These are phyloP conservation scores for Sander vitreus DNA, from an alignment of 2,113 vertebrate genomes.

Conservation along the genomic window DNA sequence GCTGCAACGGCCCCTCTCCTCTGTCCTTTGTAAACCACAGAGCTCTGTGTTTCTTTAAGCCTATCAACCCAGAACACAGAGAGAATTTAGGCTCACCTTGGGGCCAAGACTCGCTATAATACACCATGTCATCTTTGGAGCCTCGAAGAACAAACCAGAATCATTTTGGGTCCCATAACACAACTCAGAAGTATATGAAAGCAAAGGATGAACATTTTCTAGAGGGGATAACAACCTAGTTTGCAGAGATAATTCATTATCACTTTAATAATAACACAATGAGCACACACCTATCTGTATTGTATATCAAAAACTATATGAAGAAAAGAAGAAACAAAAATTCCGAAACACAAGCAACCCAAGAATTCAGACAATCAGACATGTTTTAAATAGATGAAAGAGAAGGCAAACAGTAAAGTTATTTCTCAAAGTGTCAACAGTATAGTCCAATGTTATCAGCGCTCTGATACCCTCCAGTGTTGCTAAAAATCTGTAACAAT, in stretches of 20 bases:
- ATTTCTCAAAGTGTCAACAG: background rate
- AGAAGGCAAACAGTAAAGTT: background rate
- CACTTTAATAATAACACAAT: background rate
- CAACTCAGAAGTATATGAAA: background rate
- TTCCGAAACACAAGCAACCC: background rate
- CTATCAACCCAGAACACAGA: slow-evolving; percentile 33
- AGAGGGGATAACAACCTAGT: background rate
- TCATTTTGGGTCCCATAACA: background rate
- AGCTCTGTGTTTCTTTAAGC: slow-evolving; percentile 35
- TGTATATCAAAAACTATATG: background rate
- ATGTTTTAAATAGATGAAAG: background rate
- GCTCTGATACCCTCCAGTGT: background rate
- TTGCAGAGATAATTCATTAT: background rate
- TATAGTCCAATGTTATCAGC: background rate
- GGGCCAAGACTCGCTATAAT: slow-evolving; percentile 38
- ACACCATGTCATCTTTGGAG: slow-evolving; percentile 19
- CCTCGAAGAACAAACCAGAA: slow-evolving; percentile 16
- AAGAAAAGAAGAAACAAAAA: too few species aligned
- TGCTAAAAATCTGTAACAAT: slow-evolving; percentile 4
- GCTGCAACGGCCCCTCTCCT: slow-evolving; percentile 45
- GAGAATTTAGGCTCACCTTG: slow-evolving; percentile 44
- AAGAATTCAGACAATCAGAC: background rate
- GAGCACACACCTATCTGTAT: background rate
- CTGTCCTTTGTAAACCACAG: slow-evolving; percentile 60
- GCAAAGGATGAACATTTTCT: too few species aligned